Evolutionary conservation across 2,888 invertebrate genomes (phyloP).

Genomic region (Marronus borbonicus): DNA sequence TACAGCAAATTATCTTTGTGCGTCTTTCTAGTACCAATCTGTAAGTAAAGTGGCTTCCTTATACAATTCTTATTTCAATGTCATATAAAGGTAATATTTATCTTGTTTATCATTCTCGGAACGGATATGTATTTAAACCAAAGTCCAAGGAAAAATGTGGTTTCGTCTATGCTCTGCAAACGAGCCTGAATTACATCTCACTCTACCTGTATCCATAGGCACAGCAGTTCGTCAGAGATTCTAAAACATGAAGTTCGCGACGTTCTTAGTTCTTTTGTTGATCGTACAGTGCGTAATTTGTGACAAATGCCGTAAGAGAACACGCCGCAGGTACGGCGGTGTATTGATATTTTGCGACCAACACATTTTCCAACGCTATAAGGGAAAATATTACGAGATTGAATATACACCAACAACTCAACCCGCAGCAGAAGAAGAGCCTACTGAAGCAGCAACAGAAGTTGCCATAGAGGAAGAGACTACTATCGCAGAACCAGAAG

Average conservation of each 20-base stretch:
- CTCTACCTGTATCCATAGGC: not conserved
- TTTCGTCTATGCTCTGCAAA: not conserved
- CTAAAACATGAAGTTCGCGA: not conserved
- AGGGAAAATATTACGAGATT: not conserved
- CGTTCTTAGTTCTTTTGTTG: not conserved
- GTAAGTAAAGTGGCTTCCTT: too few relatives aligned
- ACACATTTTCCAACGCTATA: not conserved
- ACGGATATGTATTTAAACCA: slow-evolving; percentile 3
- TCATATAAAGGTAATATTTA: slow-evolving; percentile 12
- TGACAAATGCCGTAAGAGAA: not conserved
- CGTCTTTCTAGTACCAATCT: too few relatives aligned
- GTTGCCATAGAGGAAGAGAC: not conserved
- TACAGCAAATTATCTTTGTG: too few relatives aligned
- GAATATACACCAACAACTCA: not conserved
- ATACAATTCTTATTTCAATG: too few relatives aligned
- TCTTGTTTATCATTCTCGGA: not conserved
- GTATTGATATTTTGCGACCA: not conserved
- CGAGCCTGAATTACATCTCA: not conserved
- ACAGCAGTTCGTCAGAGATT: not conserved
- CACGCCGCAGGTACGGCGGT: not conserved
- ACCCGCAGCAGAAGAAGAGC: not conserved
- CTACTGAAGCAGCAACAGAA: not conserved
- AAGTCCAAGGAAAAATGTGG: slow-evolving; percentile 2
- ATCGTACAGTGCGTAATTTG: not conserved
- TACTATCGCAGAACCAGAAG: not conserved